Percentiles rank a stretch among this genome's conserved stretches.
Evolutionary conservation across 2,797 vertebrate genomes (phyloP).

Genomic region (Peromyscus nudipes): DNA sequence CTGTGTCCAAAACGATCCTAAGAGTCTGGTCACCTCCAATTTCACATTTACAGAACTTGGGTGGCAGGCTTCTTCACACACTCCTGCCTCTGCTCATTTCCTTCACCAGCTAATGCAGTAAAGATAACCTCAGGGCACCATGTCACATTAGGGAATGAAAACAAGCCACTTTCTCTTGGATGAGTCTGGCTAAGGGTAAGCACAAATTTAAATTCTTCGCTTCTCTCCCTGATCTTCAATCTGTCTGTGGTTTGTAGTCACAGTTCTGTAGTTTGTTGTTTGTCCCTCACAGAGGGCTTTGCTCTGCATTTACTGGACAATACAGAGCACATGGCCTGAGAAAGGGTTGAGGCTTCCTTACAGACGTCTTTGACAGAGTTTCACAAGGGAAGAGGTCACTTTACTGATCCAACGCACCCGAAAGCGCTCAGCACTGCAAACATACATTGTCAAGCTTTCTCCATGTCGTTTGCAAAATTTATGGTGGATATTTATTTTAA

Average conservation of each 20-base stretch:
- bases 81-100: background rate
- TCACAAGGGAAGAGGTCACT: background rate
- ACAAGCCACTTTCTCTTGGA: background rate
- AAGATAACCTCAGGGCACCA: background rate
- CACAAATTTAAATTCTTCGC: background rate
- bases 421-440: background rate
- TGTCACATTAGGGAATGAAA: too few species aligned
- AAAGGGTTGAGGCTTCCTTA: background rate
- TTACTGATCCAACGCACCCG: background rate
- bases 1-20: background rate
- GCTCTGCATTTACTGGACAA: background rate
- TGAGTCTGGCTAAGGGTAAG: background rate
- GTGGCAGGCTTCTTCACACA: background rate
- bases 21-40: background rate
- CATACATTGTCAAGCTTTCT: background rate
- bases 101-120: background rate
- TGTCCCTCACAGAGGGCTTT: background rate
- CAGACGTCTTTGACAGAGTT: background rate
- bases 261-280: background rate
- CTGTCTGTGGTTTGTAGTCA: background rate
- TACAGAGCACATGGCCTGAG: background rate
- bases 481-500: background rate
- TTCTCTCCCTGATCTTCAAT: too few species aligned
- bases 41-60: background rate
- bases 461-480: background rate